Base-by-base conservation (phyloP, 2,797 vertebrate species). In the Leuciscus waleckii region DNA sequence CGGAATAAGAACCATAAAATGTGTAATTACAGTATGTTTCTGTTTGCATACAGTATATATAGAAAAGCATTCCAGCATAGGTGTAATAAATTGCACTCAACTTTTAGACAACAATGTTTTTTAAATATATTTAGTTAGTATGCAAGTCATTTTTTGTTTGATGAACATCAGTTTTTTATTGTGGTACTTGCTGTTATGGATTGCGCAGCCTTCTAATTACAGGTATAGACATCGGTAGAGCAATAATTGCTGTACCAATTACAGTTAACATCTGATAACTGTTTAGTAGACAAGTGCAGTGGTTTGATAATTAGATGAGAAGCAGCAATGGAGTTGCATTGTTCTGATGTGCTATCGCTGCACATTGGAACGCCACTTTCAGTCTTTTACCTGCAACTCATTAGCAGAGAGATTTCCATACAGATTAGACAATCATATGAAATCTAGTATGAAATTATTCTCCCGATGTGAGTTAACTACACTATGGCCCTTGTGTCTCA, bases 41-140 rank as follows among this genome's bases (percentile, higher is more conserved):
- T 84, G 90, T 91, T 90, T 91, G 87, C 87, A 90, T 90, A n/a
- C n/a, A n/a, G n/a, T n/a, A 86, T 88, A 89, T 90, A 89, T 90
- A 83, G 80, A 86, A 89, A 83, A 79, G 46, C 86, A 85, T 49
- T 82, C 84, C 85, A 79, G 83, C 83, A 83, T 54, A 78, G 75
- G 83, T 80, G 77, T 69, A 69, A 87, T 67, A 83, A 77, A 85
- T 41, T 86, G 78, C 46, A 58, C 78, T 11, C 19, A 69, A 58
- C 17, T 85, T 85, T 81, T 81, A 49, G 61, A 84, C 51, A 81
- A 63, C 17, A 26, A 46, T 49, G 35, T 81, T 43, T 75, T 46
- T 76, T 75, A 16, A 4, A 46, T n/a, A 21, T 81, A 19, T 63
- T 85, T 80, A 81, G 46, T 54, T 35, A 21, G 13, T 39, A 37